Conservation (phyloP, 2,888 invertebrate species). For the Dolomedes plantarius region DNA sequence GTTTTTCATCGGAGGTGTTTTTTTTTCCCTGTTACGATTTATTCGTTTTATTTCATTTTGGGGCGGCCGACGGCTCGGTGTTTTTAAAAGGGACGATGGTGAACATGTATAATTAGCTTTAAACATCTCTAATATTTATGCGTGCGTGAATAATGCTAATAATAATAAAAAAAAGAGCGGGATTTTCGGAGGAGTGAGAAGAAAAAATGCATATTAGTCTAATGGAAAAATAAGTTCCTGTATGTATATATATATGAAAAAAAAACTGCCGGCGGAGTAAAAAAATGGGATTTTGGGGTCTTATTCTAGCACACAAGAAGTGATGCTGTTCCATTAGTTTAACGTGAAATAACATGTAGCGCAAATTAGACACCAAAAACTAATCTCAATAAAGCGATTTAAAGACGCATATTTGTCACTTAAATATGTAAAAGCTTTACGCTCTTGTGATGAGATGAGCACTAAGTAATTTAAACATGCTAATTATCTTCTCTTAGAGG, state of each 20-base stretch:
- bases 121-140: constrained; percentile 69
- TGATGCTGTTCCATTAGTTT: constrained; percentile 53
- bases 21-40: constrained; percentile 18
- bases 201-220: constrained; percentile 43
- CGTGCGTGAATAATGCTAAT: neutral
- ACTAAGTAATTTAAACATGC: constrained; percentile 66
- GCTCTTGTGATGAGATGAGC: constrained; percentile 30
- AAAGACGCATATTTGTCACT: constrained; percentile 68
- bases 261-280: neutral
- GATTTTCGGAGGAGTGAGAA: neutral
- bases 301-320: constrained; percentile 25
- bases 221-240: constrained; percentile 37
- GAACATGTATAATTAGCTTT: constrained; percentile 70
- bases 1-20: constrained; percentile 17
- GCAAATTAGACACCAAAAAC: constrained; percentile 57
- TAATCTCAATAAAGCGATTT: constrained; percentile 57
- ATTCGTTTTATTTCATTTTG: constrained; percentile 15
- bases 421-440: constrained; percentile 66
- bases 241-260: constrained; percentile 11
- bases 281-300: neutral
- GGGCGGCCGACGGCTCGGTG: neutral
- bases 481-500: constrained; percentile 63
- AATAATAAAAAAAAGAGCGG: neutral
- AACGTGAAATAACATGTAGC: constrained; percentile 50
- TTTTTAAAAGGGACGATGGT: constrained; percentile 33